Conservation (phyloP, 2,113 vertebrate species). For the Tringa solitaria region DNA sequence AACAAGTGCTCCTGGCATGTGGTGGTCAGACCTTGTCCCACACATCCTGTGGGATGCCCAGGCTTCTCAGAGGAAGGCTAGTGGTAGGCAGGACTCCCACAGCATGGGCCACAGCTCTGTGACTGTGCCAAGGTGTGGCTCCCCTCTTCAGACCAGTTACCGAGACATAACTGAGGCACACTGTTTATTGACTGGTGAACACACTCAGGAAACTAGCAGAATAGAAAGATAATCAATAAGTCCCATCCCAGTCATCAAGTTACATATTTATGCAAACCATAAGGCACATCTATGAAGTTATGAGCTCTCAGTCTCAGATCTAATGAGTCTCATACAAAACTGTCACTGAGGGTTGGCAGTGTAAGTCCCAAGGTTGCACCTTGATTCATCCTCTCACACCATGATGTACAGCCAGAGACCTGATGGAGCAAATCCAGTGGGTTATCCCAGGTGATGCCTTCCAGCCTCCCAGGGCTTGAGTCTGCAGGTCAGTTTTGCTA, state of each 20-base stretch:
- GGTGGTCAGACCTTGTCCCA: background rate
- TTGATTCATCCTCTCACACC: accelerated
- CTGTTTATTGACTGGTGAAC: background rate
- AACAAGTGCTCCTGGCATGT: background rate
- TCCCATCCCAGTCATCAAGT: background rate
- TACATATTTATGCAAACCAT: background rate
- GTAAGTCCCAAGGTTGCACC: background rate
- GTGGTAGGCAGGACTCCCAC: background rate
- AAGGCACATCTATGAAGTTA: background rate
- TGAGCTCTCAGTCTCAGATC: accelerated
- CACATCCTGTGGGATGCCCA: accelerated
- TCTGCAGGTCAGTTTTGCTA: background rate
- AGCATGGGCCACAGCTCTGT: accelerated
- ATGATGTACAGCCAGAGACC: accelerated
- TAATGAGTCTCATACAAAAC: no score
- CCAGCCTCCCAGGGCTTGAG: background rate
- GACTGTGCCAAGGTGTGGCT: background rate
- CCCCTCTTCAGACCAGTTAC: background rate
- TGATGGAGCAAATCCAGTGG: accelerated
- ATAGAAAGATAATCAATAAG: background rate
- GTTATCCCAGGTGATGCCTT: background rate
- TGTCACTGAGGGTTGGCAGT: no score
- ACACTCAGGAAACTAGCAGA: background rate
- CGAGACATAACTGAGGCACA: background rate
- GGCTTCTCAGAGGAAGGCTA: background rate